Evolutionary conservation across 2,888 invertebrate species (phyloP).

Genomic region (Trileptium ribeirensis): DNA sequence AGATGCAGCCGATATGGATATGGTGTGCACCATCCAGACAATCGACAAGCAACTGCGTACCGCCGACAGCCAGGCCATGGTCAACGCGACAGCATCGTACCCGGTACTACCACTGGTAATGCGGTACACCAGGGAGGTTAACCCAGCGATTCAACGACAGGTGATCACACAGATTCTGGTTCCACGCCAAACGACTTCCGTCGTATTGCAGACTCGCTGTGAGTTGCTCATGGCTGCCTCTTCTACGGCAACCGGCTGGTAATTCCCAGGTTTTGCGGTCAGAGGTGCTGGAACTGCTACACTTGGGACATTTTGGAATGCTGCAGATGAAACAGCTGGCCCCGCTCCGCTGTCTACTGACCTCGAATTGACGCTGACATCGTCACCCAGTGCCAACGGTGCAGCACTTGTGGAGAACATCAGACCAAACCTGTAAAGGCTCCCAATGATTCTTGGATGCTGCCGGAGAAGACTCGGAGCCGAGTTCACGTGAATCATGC

Average conservation of each 20-base stretch:
- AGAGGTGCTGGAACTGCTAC: not conserved
- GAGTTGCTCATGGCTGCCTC: constrained; percentile 33
- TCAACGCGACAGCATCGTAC: not conserved
- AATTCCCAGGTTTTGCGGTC: not conserved
- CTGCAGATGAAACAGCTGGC: not conserved
- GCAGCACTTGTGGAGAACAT: not conserved
- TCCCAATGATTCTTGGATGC: constrained; percentile 41
- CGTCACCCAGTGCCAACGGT: not conserved
- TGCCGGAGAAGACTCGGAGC: constrained; percentile 40
- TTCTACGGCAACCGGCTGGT: not conserved
- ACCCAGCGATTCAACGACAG: not conserved
- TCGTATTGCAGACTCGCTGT: not conserved
- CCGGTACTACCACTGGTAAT: not conserved
- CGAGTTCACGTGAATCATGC: constrained; percentile 42
- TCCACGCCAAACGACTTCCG: no score
- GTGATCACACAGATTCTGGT: not conserved
- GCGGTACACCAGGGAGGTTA: not conserved
- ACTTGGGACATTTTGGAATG: constrained; percentile 14
- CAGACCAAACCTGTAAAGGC: constrained; percentile 21
- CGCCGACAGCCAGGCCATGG: not conserved
- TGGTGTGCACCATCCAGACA: not conserved
- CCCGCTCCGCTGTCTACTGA: not conserved
- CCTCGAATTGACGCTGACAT: constrained; percentile 10
- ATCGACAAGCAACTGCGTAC: not conserved
- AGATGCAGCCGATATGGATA: constrained; percentile 11